phyloP scores from a whole-genome alignment of 2,797 vertebrate species.

The Tiaroga cobitis region DNA sequence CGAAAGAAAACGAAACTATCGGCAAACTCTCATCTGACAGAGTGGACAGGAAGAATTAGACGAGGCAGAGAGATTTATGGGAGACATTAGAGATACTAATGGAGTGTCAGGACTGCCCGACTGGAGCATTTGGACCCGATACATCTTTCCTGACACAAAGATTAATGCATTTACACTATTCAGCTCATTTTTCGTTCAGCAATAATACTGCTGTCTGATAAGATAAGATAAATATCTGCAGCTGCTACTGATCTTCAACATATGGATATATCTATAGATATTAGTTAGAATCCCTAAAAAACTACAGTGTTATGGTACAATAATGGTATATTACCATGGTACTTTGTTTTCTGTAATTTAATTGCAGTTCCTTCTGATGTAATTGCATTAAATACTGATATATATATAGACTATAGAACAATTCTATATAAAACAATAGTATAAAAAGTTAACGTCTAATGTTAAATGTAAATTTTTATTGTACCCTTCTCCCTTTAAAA shows the following conservation, averaged over 20 bases:
- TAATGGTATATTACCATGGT: not conserved
- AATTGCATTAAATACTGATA: not conserved
- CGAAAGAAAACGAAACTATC: not conserved
- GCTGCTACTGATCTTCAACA: constrained; percentile 21
- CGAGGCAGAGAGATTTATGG: constrained; percentile 32
- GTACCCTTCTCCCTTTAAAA: not conserved
- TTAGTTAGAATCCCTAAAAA: not conserved
- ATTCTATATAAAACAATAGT: not conserved
- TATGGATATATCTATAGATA: not conserved
- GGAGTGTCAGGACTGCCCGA: constrained; percentile 30
- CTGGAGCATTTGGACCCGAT: constrained; percentile 12
- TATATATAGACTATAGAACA: not conserved
- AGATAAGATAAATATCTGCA: constrained; percentile 32
- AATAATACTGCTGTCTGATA: constrained; percentile 10
- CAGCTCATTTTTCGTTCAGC: not conserved
- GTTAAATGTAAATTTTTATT: not conserved
- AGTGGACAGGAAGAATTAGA: constrained; percentile 24
- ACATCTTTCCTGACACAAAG: constrained; percentile 20
- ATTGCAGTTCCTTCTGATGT: not conserved
- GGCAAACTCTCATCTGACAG: not conserved
- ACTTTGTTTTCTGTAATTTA: not conserved
- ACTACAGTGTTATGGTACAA: not conserved
- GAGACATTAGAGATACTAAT: constrained; percentile 48
- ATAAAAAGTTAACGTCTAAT: not conserved
- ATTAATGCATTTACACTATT: constrained; percentile 23